These are phyloP conservation scores for Hyppa rectilinea DNA, from an alignment of 2,888 invertebrate genomes.

Conservation along the genomic window DNA sequence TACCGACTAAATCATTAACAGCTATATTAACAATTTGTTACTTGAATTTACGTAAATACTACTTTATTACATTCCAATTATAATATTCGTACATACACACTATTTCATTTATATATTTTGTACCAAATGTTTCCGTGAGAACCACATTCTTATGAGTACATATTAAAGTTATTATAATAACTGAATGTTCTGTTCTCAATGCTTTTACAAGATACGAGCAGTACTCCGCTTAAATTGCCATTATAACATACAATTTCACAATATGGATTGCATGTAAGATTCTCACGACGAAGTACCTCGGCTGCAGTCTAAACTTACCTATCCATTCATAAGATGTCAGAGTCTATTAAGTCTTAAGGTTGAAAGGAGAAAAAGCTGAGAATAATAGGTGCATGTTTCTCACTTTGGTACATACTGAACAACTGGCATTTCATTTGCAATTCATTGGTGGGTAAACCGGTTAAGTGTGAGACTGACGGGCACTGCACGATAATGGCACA, in stretches of 20 bases:
- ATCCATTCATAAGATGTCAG: neutral
- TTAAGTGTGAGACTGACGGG: constrained; percentile 21
- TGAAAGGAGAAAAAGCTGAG: neutral
- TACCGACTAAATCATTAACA: neutral
- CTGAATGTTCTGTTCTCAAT: constrained; percentile 1
- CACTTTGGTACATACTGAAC: constrained; percentile 35
- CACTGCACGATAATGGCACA: constrained; percentile 5
- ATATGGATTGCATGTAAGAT: neutral
- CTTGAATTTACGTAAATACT: too few relatives aligned
- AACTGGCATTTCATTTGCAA: constrained; percentile 55
- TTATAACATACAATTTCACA: constrained; percentile 6
- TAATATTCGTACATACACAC: neutral
- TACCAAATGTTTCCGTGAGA: constrained; percentile 14
- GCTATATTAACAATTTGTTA: neutral
- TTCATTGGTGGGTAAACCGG: constrained; percentile 44
- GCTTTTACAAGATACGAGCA: constrained; percentile 12
- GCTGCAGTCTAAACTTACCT: neutral
- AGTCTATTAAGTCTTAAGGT: neutral
- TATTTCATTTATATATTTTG: neutral
- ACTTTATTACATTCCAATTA: neutral
- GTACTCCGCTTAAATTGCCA: constrained; percentile 7
- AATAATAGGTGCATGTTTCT: constrained; percentile 11
- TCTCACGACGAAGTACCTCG: neutral
- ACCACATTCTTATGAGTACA: neutral
- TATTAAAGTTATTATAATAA: constrained; percentile 10